Percentiles rank a stretch among this genome's conserved stretches.
Evolutionary conservation across 2,888 invertebrate species (phyloP).

Genomic region (Cephus pygmeus): DNA sequence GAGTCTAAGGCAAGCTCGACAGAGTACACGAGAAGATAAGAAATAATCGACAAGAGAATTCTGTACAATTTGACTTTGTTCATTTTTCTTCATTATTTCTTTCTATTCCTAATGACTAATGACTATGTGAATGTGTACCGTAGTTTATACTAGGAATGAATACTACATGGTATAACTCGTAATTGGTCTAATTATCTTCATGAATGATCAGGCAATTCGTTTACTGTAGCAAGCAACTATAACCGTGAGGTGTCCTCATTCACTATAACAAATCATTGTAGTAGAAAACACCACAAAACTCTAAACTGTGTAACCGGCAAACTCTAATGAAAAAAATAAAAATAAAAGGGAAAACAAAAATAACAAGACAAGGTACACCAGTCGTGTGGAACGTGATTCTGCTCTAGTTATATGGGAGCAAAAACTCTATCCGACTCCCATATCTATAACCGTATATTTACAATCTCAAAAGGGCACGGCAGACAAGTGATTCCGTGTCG

Average conservation of each 20-base stretch:
- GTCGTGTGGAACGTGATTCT: neutral
- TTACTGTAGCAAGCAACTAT: conserved; percentile 61
- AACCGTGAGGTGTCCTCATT: neutral
- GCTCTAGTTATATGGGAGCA: neutral
- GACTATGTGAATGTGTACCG: neutral
- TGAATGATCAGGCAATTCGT: conserved; percentile 35
- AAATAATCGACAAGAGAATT: neutral
- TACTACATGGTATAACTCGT: neutral
- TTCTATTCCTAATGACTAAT: no score
- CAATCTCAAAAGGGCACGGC: neutral
- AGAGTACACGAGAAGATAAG: neutral
- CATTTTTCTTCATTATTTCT: no score
- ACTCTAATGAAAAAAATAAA: neutral
- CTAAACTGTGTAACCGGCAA: neutral
- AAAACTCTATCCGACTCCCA: neutral
- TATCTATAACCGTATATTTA: neutral
- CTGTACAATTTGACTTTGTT: neutral
- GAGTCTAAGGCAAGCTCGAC: neutral
- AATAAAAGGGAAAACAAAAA: neutral
- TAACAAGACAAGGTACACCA: neutral
- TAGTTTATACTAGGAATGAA: neutral
- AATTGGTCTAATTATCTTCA: neutral
- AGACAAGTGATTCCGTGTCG: neutral
- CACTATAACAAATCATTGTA: neutral
- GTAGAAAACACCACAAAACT: neutral